These are phyloP conservation scores for Ctenodactylus gundi DNA, from an alignment of 2,113 vertebrate species.

Conservation along the genomic window DNA sequence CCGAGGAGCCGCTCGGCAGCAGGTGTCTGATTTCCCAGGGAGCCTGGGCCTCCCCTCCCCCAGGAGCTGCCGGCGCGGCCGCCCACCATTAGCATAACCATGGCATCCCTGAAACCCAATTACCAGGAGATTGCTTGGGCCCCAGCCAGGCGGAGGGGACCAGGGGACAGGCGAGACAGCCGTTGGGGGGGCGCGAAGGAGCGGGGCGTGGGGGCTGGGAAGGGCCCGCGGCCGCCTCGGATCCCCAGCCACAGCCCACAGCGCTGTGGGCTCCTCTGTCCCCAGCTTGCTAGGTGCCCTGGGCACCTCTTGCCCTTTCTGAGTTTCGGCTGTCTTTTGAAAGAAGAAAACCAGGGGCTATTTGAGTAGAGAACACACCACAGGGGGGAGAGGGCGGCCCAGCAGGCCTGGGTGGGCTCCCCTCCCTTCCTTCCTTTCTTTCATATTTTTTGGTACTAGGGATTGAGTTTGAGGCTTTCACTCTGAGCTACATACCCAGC, in stretches of 20 bases:
- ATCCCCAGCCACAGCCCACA: accelerated
- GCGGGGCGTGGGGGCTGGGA: not conserved
- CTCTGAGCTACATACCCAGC: too few relatives aligned
- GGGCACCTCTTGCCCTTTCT: not conserved
- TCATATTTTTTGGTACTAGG: too few relatives aligned
- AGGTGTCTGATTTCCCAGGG: not conserved
- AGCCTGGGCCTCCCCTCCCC: slow-evolving; percentile 27
- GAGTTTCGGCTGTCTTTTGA: not conserved
- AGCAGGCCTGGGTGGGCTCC: not conserved
- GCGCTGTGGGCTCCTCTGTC: accelerated
- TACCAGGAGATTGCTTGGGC: slow-evolving; percentile 68
- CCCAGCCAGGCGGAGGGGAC: slow-evolving; percentile 71
- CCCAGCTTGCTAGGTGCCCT: not conserved
- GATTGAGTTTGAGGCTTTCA: too few relatives aligned
- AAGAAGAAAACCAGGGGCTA: not conserved
- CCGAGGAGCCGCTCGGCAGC: not conserved
- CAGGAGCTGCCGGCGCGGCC: not conserved
- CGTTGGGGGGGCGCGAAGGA: not conserved
- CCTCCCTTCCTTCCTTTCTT: too few relatives aligned
- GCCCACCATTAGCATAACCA: slow-evolving; percentile 67
- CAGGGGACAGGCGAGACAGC: too few relatives aligned
- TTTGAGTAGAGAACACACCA: not conserved
- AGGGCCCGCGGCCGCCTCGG: not conserved
- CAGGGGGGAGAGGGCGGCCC: not conserved
- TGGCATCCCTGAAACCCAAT: slow-evolving; percentile 72